Conservation (phyloP, 2,888 invertebrate genomes). For the Caenorhabditis sp. region DNA sequence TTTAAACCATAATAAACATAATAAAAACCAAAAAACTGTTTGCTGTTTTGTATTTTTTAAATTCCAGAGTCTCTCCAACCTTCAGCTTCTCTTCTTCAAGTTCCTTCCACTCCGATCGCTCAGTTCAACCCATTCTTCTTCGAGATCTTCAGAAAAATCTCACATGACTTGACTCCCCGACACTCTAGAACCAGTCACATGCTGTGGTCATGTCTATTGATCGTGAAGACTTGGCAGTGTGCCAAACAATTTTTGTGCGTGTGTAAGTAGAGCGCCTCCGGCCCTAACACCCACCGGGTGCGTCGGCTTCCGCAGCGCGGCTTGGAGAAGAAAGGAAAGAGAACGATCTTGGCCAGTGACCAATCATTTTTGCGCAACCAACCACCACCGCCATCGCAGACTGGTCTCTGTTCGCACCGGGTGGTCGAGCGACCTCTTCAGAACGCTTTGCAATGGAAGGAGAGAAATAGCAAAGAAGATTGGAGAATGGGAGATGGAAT, state of each 20-base stretch:
- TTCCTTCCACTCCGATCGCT: not conserved
- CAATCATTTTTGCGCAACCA: constrained; percentile 28
- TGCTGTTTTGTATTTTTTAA: constrained; percentile 15
- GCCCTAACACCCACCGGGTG: too few relatives aligned
- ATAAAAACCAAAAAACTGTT: constrained; percentile 19
- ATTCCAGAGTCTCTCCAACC: constrained; percentile 5
- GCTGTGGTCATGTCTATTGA: not conserved
- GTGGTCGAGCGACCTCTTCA: constrained; percentile 31
- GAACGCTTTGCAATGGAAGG: not conserved
- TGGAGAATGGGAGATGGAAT: not conserved
- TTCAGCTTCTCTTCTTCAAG: not conserved
- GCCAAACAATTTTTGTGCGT: not conserved
- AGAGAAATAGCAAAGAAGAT: not conserved
- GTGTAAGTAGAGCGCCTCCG: too few relatives aligned
- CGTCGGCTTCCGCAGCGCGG: too few relatives aligned
- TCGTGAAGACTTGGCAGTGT: constrained; percentile 16
- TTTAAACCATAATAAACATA: constrained; percentile 23
- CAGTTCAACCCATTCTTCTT: too few relatives aligned
- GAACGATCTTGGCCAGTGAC: constrained; percentile 15
- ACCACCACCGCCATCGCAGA: not conserved
- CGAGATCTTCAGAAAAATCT: not conserved
- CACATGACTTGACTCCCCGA: not conserved
- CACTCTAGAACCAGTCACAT: constrained; percentile 11
- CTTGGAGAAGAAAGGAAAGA: too few relatives aligned
- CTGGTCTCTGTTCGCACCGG: constrained; percentile 1